A percentile compares a stretch with the other conserved stretches of the same genome.
Conservation (phyloP, 35 echinoderm and acorn worm species). For the Apostichopus californicus region DNA sequence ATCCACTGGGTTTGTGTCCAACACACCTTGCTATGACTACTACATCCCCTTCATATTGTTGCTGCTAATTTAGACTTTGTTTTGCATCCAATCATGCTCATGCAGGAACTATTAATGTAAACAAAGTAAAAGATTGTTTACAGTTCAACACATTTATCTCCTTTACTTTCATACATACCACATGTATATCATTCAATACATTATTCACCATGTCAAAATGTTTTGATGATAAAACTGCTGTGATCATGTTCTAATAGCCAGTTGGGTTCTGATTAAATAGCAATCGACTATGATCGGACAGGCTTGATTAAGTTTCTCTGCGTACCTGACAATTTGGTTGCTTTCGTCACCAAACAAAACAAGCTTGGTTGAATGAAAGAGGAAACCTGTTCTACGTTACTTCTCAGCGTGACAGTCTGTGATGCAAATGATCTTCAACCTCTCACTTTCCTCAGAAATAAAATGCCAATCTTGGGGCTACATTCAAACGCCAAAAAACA, state of each 20-base stretch:
- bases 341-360: conserved; percentile 36
- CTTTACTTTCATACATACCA: neutral
- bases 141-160: neutral
- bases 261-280: neutral
- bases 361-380: neutral
- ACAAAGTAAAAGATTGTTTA: no score
- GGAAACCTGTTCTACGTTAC: conserved; percentile 18
- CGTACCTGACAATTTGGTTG: conserved; percentile 5
- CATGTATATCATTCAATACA: neutral
- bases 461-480: neutral
- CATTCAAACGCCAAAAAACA: conserved; percentile 27
- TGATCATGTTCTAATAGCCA: conserved; percentile 46
- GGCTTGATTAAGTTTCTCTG: conserved; percentile 16
- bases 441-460: neutral
- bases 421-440: conserved; percentile 17
- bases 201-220: conserved; percentile 11
- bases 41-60: no score
- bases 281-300: conserved; percentile 3
- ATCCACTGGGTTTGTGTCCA: no score
- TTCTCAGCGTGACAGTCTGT: conserved; percentile 48
- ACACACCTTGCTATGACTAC: no score
- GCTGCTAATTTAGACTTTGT: no score
- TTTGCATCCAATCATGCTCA: no score
- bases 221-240: conserved; percentile 39
- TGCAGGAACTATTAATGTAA: no score